Evolutionary conservation across 2,888 invertebrate genomes (phyloP).

Genomic region (Lasioglossum calceatum): DNA sequence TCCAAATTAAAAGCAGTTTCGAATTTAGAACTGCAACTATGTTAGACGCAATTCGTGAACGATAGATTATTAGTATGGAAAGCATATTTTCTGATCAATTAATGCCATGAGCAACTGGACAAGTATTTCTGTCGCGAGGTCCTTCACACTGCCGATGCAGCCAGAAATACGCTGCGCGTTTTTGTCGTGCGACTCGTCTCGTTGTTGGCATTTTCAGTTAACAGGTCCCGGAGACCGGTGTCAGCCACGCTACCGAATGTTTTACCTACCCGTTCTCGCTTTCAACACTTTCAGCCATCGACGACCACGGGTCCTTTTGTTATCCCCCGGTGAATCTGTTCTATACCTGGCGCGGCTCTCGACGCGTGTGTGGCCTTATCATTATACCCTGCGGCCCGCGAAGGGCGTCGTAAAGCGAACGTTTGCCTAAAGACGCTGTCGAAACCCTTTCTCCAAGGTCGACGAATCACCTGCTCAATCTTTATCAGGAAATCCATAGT

Average conservation of each 20-base stretch:
- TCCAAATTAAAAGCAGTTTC: background rate
- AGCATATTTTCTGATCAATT: background rate
- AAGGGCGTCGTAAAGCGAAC: conserved; percentile 44
- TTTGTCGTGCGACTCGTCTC: background rate
- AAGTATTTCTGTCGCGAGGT: background rate
- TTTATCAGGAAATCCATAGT: background rate
- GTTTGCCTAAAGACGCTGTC: conserved; percentile 55
- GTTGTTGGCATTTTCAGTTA: conserved; percentile 5
- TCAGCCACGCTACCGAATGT: conserved; percentile 32
- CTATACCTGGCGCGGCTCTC: conserved; percentile 35
- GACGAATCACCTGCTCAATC: background rate
- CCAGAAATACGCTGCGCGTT: background rate
- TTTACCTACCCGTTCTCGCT: conserved; percentile 40
- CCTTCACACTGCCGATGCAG: conserved; percentile 13
- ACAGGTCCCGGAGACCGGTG: background rate
- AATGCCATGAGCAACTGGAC: background rate
- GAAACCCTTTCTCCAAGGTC: conserved; percentile 27
- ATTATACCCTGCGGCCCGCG: conserved; percentile 43
- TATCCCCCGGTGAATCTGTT: conserved; percentile 54
- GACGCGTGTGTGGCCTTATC: conserved; percentile 64
- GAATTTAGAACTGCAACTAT: background rate
- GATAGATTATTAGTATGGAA: no score
- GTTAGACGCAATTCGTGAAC: no score
- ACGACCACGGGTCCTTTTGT: conserved; percentile 33
- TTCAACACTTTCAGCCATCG: conserved; percentile 35